phyloP scores from a whole-genome alignment of 2,888 invertebrate genomes.

The Trichogramma dendrolimi region DNA sequence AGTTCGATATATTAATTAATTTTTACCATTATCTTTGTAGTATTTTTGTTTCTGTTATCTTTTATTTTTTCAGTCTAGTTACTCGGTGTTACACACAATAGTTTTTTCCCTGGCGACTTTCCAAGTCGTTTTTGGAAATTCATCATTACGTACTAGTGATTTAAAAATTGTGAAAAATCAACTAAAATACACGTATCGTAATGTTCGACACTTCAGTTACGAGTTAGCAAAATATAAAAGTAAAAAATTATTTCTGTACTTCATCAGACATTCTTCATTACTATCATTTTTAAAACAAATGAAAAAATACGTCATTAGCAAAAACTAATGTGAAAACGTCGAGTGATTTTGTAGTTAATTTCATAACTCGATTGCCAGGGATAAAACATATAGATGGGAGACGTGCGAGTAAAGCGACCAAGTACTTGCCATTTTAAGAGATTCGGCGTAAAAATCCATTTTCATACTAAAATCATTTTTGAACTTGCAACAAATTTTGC shows the following conservation, averaged over 20 bases:
- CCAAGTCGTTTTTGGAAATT: conserved; percentile 6
- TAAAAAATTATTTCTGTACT: no score
- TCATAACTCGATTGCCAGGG: conserved; percentile 8
- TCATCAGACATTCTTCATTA: no score
- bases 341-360: no score
- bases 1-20: conserved; percentile 30
- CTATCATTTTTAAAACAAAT: no score
- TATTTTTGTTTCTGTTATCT: conserved; percentile 17
- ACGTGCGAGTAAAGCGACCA: conserved; percentile 26
- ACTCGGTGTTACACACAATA: conserved; percentile 22
- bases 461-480: conserved; percentile 14
- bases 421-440: conserved; percentile 31
- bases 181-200: no score
- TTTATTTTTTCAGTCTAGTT: conserved; percentile 26
- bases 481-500: neutral
- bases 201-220: no score
- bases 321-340: no score
- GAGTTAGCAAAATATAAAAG: no score
- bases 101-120: conserved; percentile 13
- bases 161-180: neutral
- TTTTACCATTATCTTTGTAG: conserved; percentile 9
- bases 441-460: conserved; percentile 27
- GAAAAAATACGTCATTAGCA: no score
- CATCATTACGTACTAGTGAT: neutral
- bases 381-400: conserved; percentile 12